Conservation (phyloP, 2,797 vertebrate species). For the Nyctibius grandis region DNA sequence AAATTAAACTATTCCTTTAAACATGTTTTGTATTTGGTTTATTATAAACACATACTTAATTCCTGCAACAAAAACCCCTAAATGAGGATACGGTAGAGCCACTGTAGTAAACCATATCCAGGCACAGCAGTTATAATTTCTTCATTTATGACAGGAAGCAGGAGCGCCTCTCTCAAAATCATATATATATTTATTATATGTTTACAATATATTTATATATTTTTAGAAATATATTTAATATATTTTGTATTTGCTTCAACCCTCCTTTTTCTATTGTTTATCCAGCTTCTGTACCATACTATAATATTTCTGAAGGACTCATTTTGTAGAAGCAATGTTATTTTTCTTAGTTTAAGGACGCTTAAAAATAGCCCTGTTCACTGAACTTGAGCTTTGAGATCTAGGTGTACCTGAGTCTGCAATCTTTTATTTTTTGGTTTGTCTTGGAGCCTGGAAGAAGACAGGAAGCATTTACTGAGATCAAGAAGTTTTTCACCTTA, state of each 20-base stretch:
- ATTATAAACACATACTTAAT: not conserved
- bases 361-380: not conserved
- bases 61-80: not conserved
- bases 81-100: not conserved
- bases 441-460: not conserved
- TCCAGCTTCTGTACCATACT: not conserved
- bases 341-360: not conserved
- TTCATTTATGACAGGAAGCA: not conserved
- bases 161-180: not conserved
- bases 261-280: not conserved
- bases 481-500: not conserved
- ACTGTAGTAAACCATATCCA: not conserved
- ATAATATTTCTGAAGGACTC: not conserved
- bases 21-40: not conserved
- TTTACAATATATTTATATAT: not conserved
- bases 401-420: not conserved
- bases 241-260: not conserved
- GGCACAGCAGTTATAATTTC: not conserved
- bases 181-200: not conserved
- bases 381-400: not conserved
- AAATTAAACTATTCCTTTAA: not conserved
- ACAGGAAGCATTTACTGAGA: not conserved
- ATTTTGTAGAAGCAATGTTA: not conserved
- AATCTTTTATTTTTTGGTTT: not conserved
- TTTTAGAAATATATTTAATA: not conserved